Evolutionary conservation across 30 jellyfish, hydroid and myxozoan species (phyloP).

Genomic region (Aurelia aurita): DNA sequence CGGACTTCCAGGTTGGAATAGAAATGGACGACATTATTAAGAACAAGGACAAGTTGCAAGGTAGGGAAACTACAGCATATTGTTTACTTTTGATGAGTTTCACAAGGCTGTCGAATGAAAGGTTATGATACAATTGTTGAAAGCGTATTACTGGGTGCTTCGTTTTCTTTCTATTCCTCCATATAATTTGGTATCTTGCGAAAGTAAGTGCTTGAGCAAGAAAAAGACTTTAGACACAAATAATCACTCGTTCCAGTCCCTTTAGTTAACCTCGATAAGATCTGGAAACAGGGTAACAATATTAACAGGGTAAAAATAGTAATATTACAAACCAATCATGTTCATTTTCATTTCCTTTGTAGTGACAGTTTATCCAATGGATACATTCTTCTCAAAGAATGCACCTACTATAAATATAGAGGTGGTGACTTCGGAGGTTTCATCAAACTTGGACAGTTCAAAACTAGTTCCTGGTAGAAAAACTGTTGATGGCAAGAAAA

Average conservation of each 20-base stretch:
- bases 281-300: neutral
- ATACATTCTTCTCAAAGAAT: neutral
- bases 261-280: neutral
- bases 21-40: neutral
- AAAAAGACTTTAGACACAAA: neutral
- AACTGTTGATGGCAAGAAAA: neutral
- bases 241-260: neutral
- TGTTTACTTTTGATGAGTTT: slow-evolving; percentile 1
- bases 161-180: neutral
- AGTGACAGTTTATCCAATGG: slow-evolving; percentile 4
- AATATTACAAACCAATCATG: neutral
- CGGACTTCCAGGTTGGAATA: neutral
- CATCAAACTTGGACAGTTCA: neutral
- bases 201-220: neutral
- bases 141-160: too few relatives aligned
- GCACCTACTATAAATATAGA: neutral
- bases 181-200: neutral
- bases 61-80: neutral
- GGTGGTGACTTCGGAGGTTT: neutral
- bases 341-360: neutral
- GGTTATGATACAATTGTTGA: neutral
- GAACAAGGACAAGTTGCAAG: neutral
- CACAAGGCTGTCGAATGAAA: neutral
- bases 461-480: neutral
- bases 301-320: neutral